phyloP scores from a whole-genome alignment of 2,888 invertebrate species.

The Spodoptera littoralis region DNA sequence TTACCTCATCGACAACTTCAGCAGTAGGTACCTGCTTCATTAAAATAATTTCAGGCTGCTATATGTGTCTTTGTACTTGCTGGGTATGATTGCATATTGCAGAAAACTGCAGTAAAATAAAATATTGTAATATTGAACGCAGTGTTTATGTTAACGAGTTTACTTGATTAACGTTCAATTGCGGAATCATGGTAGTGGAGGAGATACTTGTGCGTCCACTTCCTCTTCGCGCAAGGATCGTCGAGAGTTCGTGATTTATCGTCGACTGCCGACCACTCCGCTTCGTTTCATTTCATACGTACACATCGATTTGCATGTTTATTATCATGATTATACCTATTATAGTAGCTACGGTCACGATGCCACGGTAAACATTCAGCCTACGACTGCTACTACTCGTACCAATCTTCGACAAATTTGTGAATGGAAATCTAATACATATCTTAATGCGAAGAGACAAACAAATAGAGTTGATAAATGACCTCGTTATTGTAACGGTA shows the following conservation, averaged over 20 bases:
- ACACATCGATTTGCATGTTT: conserved; percentile 55
- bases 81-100: conserved; percentile 26
- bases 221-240: conserved; percentile 69
- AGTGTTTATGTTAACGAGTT: conserved; percentile 66
- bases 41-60: too few relatives aligned
- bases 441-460: conserved; percentile 79
- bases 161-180: conserved; percentile 69
- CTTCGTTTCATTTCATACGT: conserved; percentile 55
- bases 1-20: too few relatives aligned
- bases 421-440: conserved; percentile 56
- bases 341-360: conserved; percentile 52
- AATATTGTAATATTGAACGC: conserved; percentile 67
- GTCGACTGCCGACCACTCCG: conserved; percentile 46
- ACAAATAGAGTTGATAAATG: conserved; percentile 86
- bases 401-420: conserved; percentile 57
- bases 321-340: conserved; percentile 55
- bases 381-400: conserved; percentile 30
- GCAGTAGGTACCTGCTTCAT: too few relatives aligned
- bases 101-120: conserved; percentile 52
- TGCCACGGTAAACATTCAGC: conserved; percentile 43
- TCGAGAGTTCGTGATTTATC: conserved; percentile 65
- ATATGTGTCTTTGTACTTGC: background rate
- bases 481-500: conserved; percentile 88
- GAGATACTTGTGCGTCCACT: conserved; percentile 60
- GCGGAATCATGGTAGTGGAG: conserved; percentile 68